Percentiles rank a stretch among this genome's conserved stretches.
These are phyloP conservation scores for Nemotelus nigrinus DNA, from an alignment of 2,888 invertebrate species.

Conservation along the genomic window DNA sequence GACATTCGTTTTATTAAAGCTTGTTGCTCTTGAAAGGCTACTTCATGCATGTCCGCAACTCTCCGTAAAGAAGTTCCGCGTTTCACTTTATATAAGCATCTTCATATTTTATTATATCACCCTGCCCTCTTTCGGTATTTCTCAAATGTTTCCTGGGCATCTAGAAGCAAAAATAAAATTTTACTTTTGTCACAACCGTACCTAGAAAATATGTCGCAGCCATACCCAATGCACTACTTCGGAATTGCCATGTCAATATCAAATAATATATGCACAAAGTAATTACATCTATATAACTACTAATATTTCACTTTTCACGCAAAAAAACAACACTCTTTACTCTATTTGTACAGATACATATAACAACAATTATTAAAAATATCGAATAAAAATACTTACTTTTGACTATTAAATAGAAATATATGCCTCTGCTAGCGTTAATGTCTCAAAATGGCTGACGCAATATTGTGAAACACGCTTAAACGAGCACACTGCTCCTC, in stretches of 20 bases:
- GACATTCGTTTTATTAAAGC: conserved; percentile 55
- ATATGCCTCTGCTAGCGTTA: background rate
- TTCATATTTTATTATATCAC: background rate
- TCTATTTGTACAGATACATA: background rate
- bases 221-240: background rate
- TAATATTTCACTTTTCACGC: background rate
- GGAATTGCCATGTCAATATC: background rate
- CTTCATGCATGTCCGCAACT: too few species aligned
- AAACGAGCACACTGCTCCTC: background rate
- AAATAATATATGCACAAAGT: background rate
- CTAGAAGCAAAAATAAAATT: background rate
- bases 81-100: too few species aligned
- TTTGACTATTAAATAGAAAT: background rate
- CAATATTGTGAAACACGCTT: background rate
- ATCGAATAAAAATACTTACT: conserved; percentile 1
- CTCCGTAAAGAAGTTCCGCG: too few species aligned
- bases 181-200: background rate
- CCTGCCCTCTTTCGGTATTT: background rate
- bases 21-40: conserved; percentile 53
- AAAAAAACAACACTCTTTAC: background rate
- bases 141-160: background rate
- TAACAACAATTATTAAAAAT: background rate
- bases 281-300: background rate
- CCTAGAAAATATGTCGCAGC: background rate
- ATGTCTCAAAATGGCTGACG: background rate